phyloP scores from a whole-genome alignment of 2,113 vertebrate genomes.

The Poeciliopsis turrubarensis region DNA sequence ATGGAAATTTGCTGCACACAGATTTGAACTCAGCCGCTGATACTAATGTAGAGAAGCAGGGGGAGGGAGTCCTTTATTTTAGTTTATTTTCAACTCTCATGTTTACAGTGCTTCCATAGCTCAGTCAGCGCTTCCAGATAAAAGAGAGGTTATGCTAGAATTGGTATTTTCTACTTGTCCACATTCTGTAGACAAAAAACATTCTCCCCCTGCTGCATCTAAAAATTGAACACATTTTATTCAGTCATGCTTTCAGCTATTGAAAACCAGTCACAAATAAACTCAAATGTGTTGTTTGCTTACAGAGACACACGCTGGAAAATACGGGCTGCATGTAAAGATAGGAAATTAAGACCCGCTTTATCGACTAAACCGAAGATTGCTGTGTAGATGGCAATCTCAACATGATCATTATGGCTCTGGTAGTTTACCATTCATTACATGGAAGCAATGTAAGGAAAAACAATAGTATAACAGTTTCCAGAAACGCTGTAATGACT shows the following conservation, averaged over 20 bases:
- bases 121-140: slow-evolving; percentile 23
- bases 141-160: slow-evolving; percentile 37
- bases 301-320: not conserved
- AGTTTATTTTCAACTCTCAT: slow-evolving; percentile 39
- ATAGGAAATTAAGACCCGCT: slow-evolving; percentile 23
- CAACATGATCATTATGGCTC: not conserved
- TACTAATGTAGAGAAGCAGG: slow-evolving; percentile 36
- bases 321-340: slow-evolving; percentile 49
- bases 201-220: not conserved
- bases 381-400: slow-evolving; percentile 18
- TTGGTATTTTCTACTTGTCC: slow-evolving; percentile 5
- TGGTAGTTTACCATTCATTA: slow-evolving; percentile 17
- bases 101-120: slow-evolving; percentile 24
- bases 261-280: not conserved
- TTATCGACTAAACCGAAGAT: slow-evolving; percentile 23
- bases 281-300: not conserved
- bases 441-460: slow-evolving; percentile 1
- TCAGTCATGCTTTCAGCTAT: not conserved
- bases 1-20: slow-evolving; percentile 56
- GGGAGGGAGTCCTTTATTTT: slow-evolving; percentile 19
- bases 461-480: slow-evolving; percentile 13
- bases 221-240: not conserved
- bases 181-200: not conserved
- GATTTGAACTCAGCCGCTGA: slow-evolving; percentile 54
- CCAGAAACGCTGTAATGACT: slow-evolving; percentile 48